Evolutionary conservation across 2,113 vertebrate genomes (phyloP).

Genomic region (Corythaixoides concolor): DNA sequence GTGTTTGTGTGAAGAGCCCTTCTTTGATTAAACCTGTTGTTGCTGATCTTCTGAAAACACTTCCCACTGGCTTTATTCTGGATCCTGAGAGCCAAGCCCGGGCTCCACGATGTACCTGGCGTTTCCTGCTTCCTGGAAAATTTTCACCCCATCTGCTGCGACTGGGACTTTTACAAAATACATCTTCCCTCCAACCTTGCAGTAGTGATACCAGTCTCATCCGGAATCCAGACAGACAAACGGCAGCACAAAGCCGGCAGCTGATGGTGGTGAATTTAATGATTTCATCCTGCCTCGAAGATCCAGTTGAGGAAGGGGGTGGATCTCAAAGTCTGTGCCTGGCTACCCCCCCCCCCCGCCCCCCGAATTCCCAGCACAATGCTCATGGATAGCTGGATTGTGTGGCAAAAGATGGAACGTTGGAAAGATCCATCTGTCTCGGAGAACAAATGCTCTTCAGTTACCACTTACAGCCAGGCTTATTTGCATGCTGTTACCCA

Average conservation of each 20-base stretch:
- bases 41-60: not conserved
- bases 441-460: not conserved
- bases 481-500: not conserved
- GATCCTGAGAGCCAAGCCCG: not conserved
- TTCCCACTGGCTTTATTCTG: not conserved
- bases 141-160: not conserved
- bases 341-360: fast-evolving
- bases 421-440: not conserved
- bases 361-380: not conserved
- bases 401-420: not conserved
- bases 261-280: fast-evolving
- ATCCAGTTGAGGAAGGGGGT: not conserved
- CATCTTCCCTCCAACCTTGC: not conserved
- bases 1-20: not conserved
- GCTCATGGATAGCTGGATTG: not conserved
- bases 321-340: not conserved
- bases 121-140: slow-evolving; percentile 1
- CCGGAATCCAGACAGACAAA: not conserved
- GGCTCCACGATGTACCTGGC: not conserved
- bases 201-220: not conserved
- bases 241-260: not conserved
- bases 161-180: not conserved
- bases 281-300: not conserved
- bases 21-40: not conserved
- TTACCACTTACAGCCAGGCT: not conserved